phyloP scores from a whole-genome alignment of 2,888 invertebrate species.

The Phrixothrix hirtus region DNA sequence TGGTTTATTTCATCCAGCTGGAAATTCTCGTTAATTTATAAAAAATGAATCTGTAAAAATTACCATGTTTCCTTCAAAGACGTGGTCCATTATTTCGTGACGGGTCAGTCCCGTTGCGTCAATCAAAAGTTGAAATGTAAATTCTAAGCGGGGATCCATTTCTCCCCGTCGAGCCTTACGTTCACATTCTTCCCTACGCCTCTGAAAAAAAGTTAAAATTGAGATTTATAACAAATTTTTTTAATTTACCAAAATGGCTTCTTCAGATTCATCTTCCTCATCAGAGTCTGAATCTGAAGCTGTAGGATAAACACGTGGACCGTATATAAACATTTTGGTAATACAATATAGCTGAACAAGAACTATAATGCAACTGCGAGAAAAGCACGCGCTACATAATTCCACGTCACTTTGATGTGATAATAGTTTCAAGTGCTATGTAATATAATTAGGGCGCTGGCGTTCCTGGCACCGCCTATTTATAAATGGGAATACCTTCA shows the following conservation, averaged over 20 bases:
- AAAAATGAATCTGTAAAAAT: neutral
- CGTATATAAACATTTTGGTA: constrained; percentile 51
- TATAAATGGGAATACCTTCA: constrained; percentile 8
- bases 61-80: constrained; percentile 89
- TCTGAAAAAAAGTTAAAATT: constrained; percentile 56
- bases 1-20: constrained; percentile 87
- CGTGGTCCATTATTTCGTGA: constrained; percentile 87
- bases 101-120: constrained; percentile 80
- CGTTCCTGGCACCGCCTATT: constrained; percentile 46
- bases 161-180: constrained; percentile 87
- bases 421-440: constrained; percentile 43
- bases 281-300: constrained; percentile 39
- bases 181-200: constrained; percentile 88
- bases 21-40: neutral
- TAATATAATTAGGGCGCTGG: constrained; percentile 38
- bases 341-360: neutral
- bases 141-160: constrained; percentile 90
- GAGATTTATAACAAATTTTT: too few species aligned
- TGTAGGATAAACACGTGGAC: constrained; percentile 38
- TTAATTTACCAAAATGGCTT: constrained; percentile 13
- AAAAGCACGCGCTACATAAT: constrained; percentile 35
- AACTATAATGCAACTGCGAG: neutral
- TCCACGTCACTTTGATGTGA: constrained; percentile 41
- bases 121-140: constrained; percentile 84
- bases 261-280: constrained; percentile 41